phyloP scores from a whole-genome alignment of 2,888 invertebrate species.

The Operophtera brumata region DNA sequence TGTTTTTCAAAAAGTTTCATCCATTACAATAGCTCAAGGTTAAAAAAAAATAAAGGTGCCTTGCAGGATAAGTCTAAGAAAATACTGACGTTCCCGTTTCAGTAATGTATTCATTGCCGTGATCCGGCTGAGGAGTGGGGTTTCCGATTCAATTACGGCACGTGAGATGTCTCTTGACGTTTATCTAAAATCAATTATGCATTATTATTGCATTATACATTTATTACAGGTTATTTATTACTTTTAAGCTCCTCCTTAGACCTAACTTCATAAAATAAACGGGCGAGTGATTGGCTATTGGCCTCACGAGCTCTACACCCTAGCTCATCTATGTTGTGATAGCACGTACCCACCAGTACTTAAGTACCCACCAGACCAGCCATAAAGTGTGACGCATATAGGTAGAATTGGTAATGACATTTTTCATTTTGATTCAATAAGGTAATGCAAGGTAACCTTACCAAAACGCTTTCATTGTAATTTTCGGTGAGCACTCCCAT shows the following conservation, averaged over 20 bases:
- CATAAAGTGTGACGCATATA: too few relatives aligned
- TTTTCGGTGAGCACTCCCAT: slow-evolving; percentile 12
- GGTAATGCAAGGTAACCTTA: too few relatives aligned
- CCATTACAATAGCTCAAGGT: background rate
- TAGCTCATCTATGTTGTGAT: too few relatives aligned
- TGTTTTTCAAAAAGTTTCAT: background rate
- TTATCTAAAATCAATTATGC: too few relatives aligned
- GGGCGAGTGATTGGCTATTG: too few relatives aligned
- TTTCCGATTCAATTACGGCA: slow-evolving; percentile 13
- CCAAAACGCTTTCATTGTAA: slow-evolving; percentile 11
- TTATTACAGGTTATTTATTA: too few relatives aligned
- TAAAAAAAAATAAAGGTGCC: background rate
- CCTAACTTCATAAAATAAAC: too few relatives aligned
- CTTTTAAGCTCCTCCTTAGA: too few relatives aligned
- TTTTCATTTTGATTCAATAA: background rate
- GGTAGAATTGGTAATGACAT: background rate
- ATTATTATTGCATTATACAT: too few relatives aligned
- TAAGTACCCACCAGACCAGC: too few relatives aligned
- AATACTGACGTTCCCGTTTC: background rate
- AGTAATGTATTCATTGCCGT: slow-evolving; percentile 12
- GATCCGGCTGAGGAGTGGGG: background rate
- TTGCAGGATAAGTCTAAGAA: background rate
- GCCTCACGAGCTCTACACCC: too few relatives aligned
- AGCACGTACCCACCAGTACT: too few relatives aligned
- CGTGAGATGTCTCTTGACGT: background rate